A percentile compares a stretch with the other conserved stretches of the same genome.
These are phyloP conservation scores for Manduca sexta DNA, from an alignment of 1,140 invertebrate genomes.

Conservation along the genomic window DNA sequence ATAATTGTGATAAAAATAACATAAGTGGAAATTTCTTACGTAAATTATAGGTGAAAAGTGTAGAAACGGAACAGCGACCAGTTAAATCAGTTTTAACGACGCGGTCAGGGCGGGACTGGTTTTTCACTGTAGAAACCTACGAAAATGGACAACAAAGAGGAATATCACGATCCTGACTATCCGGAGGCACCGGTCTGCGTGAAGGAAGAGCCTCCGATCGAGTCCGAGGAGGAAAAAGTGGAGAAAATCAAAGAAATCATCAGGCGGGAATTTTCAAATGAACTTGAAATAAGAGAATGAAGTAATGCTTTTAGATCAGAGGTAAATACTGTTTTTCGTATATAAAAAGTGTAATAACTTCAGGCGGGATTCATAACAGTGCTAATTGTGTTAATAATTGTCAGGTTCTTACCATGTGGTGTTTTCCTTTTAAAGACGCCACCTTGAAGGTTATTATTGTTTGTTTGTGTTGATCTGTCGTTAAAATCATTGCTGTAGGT, in stretches of 20 bases:
- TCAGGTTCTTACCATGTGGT: conserved; percentile 11
- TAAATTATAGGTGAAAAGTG: conserved; percentile 13
- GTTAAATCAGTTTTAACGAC: conserved; percentile 11
- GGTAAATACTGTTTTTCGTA: conserved; percentile 30
- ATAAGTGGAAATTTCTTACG: not conserved
- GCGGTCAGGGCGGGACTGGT: conserved; percentile 26
- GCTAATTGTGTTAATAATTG: not conserved
- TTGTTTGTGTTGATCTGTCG: conserved; percentile 1
- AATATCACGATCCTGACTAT: conserved; percentile 66
- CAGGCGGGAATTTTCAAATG: conserved; percentile 56
- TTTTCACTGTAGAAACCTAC: conserved; percentile 20
- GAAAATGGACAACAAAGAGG: conserved; percentile 53
- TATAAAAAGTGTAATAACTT: not conserved
- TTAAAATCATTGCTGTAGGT: no score
- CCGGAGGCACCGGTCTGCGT: conserved; percentile 35
- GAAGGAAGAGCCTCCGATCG: conserved; percentile 28
- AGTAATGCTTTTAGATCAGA: conserved; percentile 56
- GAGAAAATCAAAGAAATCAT: conserved; percentile 57
- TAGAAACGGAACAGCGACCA: conserved; percentile 3
- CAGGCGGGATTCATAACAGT: not conserved
- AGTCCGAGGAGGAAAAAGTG: conserved; percentile 48
- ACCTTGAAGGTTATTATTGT: conserved; percentile 9
- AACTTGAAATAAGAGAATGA: conserved; percentile 56
- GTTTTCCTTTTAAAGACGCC: not conserved
- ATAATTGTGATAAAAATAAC: conserved; percentile 20